phyloP scores from a whole-genome alignment of 2,113 vertebrate species.

The Malurus melanocephalus region DNA sequence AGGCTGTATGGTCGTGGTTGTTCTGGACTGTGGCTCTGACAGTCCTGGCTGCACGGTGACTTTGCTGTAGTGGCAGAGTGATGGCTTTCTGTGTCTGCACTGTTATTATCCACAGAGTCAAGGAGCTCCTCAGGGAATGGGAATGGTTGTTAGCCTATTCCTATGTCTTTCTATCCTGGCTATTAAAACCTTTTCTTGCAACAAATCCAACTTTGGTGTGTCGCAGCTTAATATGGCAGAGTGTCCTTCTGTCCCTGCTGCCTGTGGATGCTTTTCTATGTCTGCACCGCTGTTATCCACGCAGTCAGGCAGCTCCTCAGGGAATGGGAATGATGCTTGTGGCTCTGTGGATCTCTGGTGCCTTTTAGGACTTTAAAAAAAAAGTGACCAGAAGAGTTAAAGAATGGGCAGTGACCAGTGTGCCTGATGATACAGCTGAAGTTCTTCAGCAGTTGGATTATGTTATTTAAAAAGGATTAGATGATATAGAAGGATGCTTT shows the following conservation, averaged over 20 bases:
- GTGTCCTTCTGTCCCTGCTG: neutral
- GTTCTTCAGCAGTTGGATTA: neutral
- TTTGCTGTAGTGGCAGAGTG: neutral
- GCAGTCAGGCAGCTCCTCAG: neutral
- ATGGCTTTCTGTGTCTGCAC: neutral
- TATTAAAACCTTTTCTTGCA: neutral
- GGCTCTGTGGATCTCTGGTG: neutral
- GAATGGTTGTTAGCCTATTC: neutral
- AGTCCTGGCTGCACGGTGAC: neutral
- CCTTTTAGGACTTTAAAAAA: neutral
- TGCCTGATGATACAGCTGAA: neutral
- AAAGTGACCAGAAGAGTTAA: neutral
- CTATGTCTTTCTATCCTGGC: neutral
- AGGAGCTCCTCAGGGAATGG: neutral
- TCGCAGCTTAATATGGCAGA: neutral
- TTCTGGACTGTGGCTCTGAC: neutral
- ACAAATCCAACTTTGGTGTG: neutral
- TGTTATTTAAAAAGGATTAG: neutral
- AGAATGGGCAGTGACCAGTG: neutral
- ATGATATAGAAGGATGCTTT: neutral
- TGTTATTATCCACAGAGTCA: neutral
- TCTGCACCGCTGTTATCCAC: too few species aligned
- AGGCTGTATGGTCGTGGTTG: rapidly evolving
- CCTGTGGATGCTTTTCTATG: neutral
- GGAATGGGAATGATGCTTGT: neutral